Conservation (phyloP, 37 sponge, comb jelly and placozoan species). For the Crambe crambe region DNA sequence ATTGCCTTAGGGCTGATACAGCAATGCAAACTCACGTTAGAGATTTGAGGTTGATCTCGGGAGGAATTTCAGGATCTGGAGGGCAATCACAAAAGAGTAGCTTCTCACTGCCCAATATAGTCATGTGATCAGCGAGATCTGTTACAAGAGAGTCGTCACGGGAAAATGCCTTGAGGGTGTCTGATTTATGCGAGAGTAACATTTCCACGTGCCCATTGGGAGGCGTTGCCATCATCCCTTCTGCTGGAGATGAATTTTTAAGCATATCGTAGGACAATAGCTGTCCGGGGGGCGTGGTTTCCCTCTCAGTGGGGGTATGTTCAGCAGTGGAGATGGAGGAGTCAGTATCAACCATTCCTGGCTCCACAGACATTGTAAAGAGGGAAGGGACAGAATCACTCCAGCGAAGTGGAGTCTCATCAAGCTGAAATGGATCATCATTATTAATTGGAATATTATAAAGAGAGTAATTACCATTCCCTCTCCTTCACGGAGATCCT, state of each 20-base stretch:
- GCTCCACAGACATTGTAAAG: conserved; percentile 5
- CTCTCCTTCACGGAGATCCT: conserved; percentile 32
- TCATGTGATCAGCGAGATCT: not conserved
- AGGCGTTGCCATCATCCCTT: not conserved
- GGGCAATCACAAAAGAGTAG: conserved; percentile 83
- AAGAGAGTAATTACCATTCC: not conserved
- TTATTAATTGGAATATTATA: not conserved
- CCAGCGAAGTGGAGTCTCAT: conserved; percentile 12
- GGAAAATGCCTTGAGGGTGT: not conserved
- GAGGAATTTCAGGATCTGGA: conserved; percentile 85
- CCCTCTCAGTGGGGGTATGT: conserved; percentile 18
- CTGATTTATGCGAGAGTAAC: not conserved
- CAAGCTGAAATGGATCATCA: not conserved
- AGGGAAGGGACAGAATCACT: conserved; percentile 30
- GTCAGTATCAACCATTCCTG: not conserved
- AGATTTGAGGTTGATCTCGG: conserved; percentile 48
- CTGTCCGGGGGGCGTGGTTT: conserved; percentile 19
- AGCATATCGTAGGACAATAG: not conserved
- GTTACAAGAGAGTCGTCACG: conserved; percentile 2
- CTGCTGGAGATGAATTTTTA: not conserved
- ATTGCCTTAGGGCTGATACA: not conserved
- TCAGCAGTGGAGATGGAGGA: conserved; percentile 9
- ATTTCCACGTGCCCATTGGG: conserved; percentile 9
- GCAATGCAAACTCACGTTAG: conserved; percentile 46
- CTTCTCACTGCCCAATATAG: not conserved